Percentiles rank a stretch among this genome's conserved stretches.
phyloP scores from a whole-genome alignment of 2,113 vertebrate species.

The Pangasianodon hypophthalmus region DNA sequence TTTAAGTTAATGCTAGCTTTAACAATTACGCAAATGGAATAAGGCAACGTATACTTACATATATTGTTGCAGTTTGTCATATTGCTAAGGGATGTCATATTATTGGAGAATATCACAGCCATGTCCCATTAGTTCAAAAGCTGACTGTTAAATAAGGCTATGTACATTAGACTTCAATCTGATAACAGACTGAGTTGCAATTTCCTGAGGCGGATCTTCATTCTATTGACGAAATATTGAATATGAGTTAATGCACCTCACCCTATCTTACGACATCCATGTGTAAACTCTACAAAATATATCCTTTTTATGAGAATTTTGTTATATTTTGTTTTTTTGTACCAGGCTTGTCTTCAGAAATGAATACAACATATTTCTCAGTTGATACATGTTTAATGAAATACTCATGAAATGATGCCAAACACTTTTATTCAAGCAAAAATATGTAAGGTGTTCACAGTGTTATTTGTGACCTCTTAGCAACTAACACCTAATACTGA shows the following conservation, averaged over 20 bases:
- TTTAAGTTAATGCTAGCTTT: background rate
- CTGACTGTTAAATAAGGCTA: background rate
- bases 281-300: background rate
- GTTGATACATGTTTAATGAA: background rate
- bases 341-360: background rate
- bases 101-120: background rate
- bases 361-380: background rate
- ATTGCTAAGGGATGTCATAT: background rate
- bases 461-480: background rate
- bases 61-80: background rate
- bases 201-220: slow-evolving; percentile 31
- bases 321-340: background rate
- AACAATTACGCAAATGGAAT: background rate
- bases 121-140: slow-evolving; percentile 2
- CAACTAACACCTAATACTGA: background rate
- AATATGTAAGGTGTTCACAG: background rate
- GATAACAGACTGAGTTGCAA: background rate
- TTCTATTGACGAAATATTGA: background rate
- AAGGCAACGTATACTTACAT: background rate
- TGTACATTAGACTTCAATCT: background rate
- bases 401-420: background rate
- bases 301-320: background rate
- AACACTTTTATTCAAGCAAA: background rate
- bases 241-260: background rate
- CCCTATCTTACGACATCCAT: background rate